Evolutionary conservation across 2,113 vertebrate genomes (phyloP).

Genomic region (Bombycilla garrulus): DNA sequence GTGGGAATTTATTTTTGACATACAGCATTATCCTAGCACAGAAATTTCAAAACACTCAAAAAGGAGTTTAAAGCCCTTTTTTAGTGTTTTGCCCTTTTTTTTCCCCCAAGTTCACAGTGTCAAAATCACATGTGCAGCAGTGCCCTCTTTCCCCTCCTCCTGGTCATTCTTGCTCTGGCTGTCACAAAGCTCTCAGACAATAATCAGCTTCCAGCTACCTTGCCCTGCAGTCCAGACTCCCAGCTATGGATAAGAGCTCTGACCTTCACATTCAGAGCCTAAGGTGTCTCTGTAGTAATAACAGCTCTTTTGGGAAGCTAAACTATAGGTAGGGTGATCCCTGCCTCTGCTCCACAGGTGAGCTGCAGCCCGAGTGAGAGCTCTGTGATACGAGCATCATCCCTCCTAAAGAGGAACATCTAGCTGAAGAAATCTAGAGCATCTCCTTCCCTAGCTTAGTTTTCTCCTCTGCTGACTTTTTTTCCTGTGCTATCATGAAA

Average conservation of each 20-base stretch:
- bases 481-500: background rate
- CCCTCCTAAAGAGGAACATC: background rate
- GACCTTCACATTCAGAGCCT: background rate
- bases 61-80: background rate
- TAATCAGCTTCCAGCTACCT: background rate
- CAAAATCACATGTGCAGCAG: accelerated
- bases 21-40: accelerated
- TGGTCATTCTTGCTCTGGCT: background rate
- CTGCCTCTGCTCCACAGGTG: background rate
- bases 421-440: background rate
- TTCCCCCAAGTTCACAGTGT: background rate
- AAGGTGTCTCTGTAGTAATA: background rate
- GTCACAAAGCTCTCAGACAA: background rate
- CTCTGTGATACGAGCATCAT: background rate
- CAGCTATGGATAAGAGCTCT: background rate
- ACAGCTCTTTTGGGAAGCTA: background rate
- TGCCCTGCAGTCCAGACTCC: background rate
- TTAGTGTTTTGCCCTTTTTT: background rate
- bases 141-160: background rate
- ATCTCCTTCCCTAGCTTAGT: background rate
- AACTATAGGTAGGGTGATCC: background rate
- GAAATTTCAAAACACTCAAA: background rate
- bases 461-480: background rate
- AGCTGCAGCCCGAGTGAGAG: background rate
- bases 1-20: background rate